phyloP scores from a whole-genome alignment of 2,888 invertebrate species.

The Hypolimnas misippus region DNA sequence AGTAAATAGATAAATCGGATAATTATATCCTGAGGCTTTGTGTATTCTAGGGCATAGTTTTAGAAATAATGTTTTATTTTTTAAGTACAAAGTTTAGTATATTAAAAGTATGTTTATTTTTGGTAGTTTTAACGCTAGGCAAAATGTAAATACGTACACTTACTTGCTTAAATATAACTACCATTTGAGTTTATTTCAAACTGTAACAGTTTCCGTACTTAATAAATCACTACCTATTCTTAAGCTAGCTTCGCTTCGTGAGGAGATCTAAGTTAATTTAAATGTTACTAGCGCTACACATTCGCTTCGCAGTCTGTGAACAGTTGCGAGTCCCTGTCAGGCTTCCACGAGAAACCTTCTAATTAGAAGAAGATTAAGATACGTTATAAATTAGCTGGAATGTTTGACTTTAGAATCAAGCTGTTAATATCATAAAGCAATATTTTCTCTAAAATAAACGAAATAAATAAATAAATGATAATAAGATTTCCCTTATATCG shows the following conservation, averaged over 20 bases:
- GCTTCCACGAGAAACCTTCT: conserved; percentile 19
- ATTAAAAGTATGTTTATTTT: too few relatives aligned
- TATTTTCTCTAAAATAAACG: not conserved
- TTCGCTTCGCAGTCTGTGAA: conserved; percentile 9
- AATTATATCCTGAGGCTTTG: too few relatives aligned
- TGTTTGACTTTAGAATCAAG: not conserved
- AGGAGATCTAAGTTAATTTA: conserved; percentile 38
- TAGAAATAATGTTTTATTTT: too few relatives aligned
- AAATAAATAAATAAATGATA: conserved; percentile 26
- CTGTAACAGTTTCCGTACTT: not conserved
- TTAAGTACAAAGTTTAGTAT: too few relatives aligned
- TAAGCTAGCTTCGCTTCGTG: conserved; percentile 14
- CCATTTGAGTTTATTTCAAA: not conserved
- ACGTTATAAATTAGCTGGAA: conserved; percentile 7
- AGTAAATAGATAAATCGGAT: too few relatives aligned
- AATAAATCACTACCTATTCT: conserved; percentile 11
- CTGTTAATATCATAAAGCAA: not conserved
- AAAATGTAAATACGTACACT: too few relatives aligned
- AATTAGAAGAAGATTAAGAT: conserved; percentile 19
- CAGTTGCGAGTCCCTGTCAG: conserved; percentile 20
- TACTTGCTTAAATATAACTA: not conserved
- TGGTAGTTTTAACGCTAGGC: too few relatives aligned
- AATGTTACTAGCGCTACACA: conserved; percentile 23
- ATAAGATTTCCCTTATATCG: conserved; percentile 31
- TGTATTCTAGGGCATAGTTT: too few relatives aligned